These are phyloP conservation scores for Philotrypesis tridentata DNA, from an alignment of 1,140 invertebrate genomes.

Conservation along the genomic window DNA sequence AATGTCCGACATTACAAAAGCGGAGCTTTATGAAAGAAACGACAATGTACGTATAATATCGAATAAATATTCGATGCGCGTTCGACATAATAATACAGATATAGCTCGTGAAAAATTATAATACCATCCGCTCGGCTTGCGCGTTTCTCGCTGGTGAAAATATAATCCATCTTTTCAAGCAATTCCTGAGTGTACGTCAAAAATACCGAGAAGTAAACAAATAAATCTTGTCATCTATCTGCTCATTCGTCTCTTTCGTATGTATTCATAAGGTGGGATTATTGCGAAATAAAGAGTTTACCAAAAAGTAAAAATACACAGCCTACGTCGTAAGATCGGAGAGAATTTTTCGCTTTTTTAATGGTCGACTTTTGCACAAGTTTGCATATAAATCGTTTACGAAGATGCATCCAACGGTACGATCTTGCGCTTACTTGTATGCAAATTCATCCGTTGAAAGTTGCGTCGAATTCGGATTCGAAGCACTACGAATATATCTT, in stretches of 20 bases:
- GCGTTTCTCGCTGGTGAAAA: not conserved
- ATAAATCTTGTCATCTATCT: constrained; percentile 2
- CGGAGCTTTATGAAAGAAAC: too few species aligned
- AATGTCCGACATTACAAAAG: too few species aligned
- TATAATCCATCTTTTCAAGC: not conserved
- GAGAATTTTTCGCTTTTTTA: not conserved
- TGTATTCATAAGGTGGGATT: constrained; percentile 10
- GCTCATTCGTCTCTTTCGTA: not conserved
- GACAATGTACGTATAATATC: too few species aligned
- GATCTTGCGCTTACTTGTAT: not conserved
- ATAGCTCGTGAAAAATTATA: not conserved
- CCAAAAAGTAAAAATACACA: not conserved
- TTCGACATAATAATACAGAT: too few species aligned
- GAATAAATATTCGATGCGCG: too few species aligned
- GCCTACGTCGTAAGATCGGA: not conserved
- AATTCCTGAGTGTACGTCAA: not conserved
- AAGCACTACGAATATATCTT: not conserved
- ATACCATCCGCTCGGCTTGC: not conserved
- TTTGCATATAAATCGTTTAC: not conserved
- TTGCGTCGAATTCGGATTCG: not conserved
- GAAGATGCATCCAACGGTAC: not conserved
- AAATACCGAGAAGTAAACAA: not conserved
- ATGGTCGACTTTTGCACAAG: too few species aligned
- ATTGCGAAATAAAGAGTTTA: constrained; percentile 7
- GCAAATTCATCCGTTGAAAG: not conserved